Conservation (phyloP, 2,797 vertebrate species). For the Gadopsis bispinosus region DNA sequence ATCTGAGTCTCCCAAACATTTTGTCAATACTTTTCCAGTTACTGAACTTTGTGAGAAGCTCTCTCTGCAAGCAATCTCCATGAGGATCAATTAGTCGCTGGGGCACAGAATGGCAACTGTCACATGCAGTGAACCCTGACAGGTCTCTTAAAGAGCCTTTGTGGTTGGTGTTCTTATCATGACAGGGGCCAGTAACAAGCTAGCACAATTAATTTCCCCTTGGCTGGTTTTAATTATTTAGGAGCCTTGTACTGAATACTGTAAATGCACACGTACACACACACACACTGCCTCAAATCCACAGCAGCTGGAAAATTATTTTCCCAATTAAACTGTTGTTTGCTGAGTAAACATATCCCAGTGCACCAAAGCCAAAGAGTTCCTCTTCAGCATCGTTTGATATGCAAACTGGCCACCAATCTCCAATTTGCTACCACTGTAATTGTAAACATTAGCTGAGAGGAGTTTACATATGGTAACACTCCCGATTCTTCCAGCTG, state of each 20-base stretch:
- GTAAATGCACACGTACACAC: conserved; percentile 44
- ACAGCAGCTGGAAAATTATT: conserved; percentile 77
- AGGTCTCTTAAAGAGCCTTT: conserved; percentile 56
- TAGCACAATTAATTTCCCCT: conserved; percentile 63
- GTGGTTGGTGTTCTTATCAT: conserved; percentile 52
- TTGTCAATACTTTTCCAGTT: conserved; percentile 65
- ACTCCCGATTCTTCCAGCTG: conserved; percentile 52
- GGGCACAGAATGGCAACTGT: conserved; percentile 53
- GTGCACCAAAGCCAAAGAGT: conserved; percentile 54
- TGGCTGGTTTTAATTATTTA: conserved; percentile 74
- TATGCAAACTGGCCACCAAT: conserved; percentile 69
- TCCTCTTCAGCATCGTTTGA: conserved; percentile 66
- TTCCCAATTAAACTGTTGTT: conserved; percentile 80
- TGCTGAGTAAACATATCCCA: conserved; percentile 75
- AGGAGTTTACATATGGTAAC: conserved; percentile 65
- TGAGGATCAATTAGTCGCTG: conserved; percentile 65
- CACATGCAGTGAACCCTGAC: conserved; percentile 54
- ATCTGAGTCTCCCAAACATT: conserved; percentile 61
- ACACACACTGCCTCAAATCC: conserved; percentile 46
- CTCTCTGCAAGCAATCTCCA: conserved; percentile 53
- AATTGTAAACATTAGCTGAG: conserved; percentile 75
- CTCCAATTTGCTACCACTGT: conserved; percentile 68
- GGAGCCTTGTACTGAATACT: conserved; percentile 49
- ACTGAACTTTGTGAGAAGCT: conserved; percentile 56
- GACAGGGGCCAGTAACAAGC: conserved; percentile 52